phyloP scores from a whole-genome alignment of 2,888 invertebrate genomes.

The Sesamia inferens region DNA sequence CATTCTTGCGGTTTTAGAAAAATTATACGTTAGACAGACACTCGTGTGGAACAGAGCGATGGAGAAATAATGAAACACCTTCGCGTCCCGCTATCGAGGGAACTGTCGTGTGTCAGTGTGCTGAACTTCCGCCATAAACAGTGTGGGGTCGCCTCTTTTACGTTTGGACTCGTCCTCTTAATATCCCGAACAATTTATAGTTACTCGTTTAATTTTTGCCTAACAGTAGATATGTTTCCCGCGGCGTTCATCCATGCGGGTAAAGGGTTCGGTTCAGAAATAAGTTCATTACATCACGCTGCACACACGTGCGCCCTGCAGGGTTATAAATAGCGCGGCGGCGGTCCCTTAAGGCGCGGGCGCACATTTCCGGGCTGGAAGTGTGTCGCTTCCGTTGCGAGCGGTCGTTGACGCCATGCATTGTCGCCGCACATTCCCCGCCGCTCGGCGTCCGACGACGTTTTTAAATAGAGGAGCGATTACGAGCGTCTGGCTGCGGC shows the following conservation, averaged over 20 bases:
- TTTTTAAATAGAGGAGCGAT: conserved; percentile 89
- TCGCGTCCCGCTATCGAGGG: conserved; percentile 24
- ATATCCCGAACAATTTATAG: conserved; percentile 34
- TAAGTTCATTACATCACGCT: conserved; percentile 82
- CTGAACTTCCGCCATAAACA: conserved; percentile 26
- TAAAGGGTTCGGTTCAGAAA: conserved; percentile 75
- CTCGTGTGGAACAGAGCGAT: conserved; percentile 39
- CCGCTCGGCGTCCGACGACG: conserved; percentile 84
- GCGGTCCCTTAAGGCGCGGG: conserved; percentile 88
- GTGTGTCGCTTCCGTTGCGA: conserved; percentile 88
- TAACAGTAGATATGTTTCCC: conserved; percentile 46
- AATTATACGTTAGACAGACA: conserved; percentile 55
- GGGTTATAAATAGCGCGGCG: conserved; percentile 83
- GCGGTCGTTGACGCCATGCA: conserved; percentile 88
- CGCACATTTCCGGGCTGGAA: conserved; percentile 89
- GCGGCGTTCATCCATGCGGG: conserved; percentile 59
- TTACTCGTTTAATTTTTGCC: conserved; percentile 43
- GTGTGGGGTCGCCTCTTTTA: conserved; percentile 24
- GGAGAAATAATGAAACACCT: conserved; percentile 38
- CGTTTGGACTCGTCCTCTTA: conserved; percentile 31
- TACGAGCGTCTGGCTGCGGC: conserved; percentile 87
- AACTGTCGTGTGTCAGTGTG: conserved; percentile 25
- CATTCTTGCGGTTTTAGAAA: conserved; percentile 58
- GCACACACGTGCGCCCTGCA: conserved; percentile 76
- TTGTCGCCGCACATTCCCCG: conserved; percentile 88